Base-by-base conservation (phyloP, 2,888 invertebrate genomes). In the Pheosia tremula region DNA sequence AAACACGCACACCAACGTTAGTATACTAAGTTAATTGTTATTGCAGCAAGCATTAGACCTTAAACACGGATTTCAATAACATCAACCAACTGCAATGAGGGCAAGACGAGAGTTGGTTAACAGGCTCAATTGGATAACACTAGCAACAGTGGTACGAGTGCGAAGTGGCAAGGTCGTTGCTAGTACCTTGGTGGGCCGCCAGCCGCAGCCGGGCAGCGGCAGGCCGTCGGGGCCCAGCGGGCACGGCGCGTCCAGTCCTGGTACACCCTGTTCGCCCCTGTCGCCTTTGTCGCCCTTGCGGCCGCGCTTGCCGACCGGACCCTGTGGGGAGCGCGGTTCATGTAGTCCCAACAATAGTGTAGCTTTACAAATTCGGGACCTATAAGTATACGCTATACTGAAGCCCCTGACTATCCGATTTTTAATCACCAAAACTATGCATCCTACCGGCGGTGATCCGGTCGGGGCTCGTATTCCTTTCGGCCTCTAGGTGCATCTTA, bases 171-270 rank as follows among this genome's bases (percentile, higher is more conserved):
- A 41, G 8, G 8, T 3, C 57, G 39, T 61, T 24, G 24, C 64
- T 66, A 69, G 71, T 95, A 97, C 97, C 96, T 97, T 97, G 79
- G 96, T 96, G 77, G 97, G 97, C 89, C 97, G 95, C 98, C 98
- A 98, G 79, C 98, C 98, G 91, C 99, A 99, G 80, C 98, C 99
- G 60, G 98, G 98, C 81, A 99, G 93, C 68, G 99, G 99, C 82
- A 99, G 95, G 67, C 99, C 99, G 91, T 99, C 99, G 58, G 97
- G 96, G 62, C 98, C 99, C 63, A 99, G 94, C 71, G 99, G 99
- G 94, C 99, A 99, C n/a, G 99, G 99, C 55, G 99, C 99, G 93
- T 99, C 99, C 80, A 99, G 94, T 49, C 99, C 99, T 47, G 99
- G 99, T 74, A 98, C 98, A 75, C 99, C 99, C 95, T 98, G 98